phyloP scores from a whole-genome alignment of 1,140 invertebrate genomes.

The Caerostris extrusa region DNA sequence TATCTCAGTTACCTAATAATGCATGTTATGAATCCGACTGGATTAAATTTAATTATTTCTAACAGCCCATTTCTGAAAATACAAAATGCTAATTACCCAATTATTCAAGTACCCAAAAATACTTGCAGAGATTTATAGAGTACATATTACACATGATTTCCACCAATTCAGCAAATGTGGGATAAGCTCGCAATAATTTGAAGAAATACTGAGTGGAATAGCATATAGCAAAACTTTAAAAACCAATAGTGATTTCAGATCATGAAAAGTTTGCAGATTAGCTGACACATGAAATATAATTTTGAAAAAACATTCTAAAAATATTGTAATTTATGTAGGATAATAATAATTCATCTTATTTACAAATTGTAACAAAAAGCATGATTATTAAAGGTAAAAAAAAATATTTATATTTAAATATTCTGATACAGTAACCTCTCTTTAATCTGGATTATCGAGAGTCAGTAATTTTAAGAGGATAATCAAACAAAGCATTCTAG shows the following conservation, averaged over 20 bases:
- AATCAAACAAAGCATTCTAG: too few relatives aligned
- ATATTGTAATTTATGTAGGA: neutral
- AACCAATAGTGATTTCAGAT: neutral
- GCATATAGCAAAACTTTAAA: slow-evolving; percentile 11
- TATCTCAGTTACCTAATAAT: neutral
- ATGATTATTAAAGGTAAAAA: too few relatives aligned
- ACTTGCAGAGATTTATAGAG: neutral
- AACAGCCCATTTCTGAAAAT: neutral
- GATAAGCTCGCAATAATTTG: slow-evolving; percentile 71
- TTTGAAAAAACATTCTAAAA: slow-evolving; percentile 2
- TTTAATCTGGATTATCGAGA: too few relatives aligned
- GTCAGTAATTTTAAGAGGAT: too few relatives aligned
- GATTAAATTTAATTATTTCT: neutral
- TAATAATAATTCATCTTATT: too few relatives aligned
- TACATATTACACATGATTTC: neutral
- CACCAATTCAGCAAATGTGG: neutral
- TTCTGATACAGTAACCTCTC: too few relatives aligned
- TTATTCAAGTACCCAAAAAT: slow-evolving; percentile 28
- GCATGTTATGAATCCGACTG: neutral
- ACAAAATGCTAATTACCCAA: slow-evolving; percentile 17
- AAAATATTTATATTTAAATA: too few relatives aligned
- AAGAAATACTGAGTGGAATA: slow-evolving; percentile 63
- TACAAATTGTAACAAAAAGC: too few relatives aligned
- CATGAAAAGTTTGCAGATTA: slow-evolving; percentile 35
- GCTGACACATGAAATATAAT: slow-evolving; percentile 5